Conservation (phyloP, 1,140 invertebrate genomes). For the Macrosteles quadrilineatus region DNA sequence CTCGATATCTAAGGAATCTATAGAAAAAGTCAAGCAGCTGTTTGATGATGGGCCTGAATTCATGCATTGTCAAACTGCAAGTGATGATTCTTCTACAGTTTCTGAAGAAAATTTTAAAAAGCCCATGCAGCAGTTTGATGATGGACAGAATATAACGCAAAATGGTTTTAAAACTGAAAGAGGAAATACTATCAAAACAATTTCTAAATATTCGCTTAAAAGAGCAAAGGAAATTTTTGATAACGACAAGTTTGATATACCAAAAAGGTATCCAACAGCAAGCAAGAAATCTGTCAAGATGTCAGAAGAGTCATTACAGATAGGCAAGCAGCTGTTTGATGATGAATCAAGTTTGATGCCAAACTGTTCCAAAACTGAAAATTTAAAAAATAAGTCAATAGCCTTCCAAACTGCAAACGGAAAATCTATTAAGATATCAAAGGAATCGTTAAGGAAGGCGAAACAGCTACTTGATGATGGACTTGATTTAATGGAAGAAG, state of each 20-base stretch:
- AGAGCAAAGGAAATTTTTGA: conserved; percentile 33
- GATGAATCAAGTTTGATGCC: conserved; percentile 14
- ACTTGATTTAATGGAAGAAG: too few species aligned
- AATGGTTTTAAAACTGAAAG: conserved; percentile 48
- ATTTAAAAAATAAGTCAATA: not conserved
- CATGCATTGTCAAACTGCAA: too few species aligned
- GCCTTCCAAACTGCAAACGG: conserved; percentile 47
- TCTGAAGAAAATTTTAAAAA: conserved; percentile 47
- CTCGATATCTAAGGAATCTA: too few species aligned
- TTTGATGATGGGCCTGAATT: too few species aligned
- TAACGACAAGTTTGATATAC: too few species aligned
- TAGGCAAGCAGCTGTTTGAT: conserved; percentile 33
- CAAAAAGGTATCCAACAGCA: too few species aligned
- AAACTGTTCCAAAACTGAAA: not conserved
- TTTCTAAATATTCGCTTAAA: conserved; percentile 41
- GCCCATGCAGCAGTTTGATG: conserved; percentile 40
- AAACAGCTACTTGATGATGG: conserved; percentile 6
- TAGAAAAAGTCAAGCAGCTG: too few species aligned
- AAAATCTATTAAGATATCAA: conserved; percentile 23
- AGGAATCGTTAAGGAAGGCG: conserved; percentile 36
- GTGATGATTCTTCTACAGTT: conserved; percentile 34
- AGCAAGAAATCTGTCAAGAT: conserved; percentile 11
- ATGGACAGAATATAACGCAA: conserved; percentile 29
- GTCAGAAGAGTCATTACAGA: conserved; percentile 26
- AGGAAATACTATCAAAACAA: conserved; percentile 43